Evolutionary conservation across 2,113 vertebrate species (phyloP).

Genomic region (Halcyon malimbica): DNA sequence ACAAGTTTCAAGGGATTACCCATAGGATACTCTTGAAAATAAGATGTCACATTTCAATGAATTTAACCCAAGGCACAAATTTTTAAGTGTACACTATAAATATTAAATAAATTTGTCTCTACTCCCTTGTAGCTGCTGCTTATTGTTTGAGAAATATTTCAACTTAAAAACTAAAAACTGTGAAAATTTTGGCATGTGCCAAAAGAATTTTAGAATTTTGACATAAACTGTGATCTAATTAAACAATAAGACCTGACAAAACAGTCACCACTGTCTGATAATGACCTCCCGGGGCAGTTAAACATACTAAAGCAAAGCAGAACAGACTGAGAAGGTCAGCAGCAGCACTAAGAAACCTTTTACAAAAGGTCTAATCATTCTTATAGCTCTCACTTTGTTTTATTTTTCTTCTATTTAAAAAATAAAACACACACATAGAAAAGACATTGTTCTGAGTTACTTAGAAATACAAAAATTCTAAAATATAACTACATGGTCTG

Average conservation of each 20-base stretch:
- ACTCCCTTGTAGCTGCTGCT: slow-evolving; percentile 65
- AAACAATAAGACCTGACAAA: slow-evolving; percentile 83
- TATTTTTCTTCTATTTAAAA: slow-evolving; percentile 1
- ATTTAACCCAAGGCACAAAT: slow-evolving; percentile 72
- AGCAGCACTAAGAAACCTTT: slow-evolving; percentile 49
- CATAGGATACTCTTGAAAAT: slow-evolving; percentile 68
- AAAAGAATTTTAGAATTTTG: slow-evolving; percentile 77
- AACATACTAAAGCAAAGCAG: slow-evolving; percentile 70
- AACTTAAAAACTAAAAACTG: slow-evolving; percentile 73
- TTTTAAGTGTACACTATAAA: slow-evolving; percentile 68
- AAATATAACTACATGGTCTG: neutral
- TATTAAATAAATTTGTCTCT: slow-evolving; percentile 73
- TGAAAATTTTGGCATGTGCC: slow-evolving; percentile 80
- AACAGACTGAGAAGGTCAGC: slow-evolving; percentile 77
- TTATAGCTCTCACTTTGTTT: slow-evolving; percentile 1
- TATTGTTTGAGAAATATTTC: slow-evolving; percentile 74
- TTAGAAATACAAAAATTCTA: neutral
- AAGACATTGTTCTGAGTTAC: neutral
- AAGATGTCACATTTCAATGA: slow-evolving; percentile 71
- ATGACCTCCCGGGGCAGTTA: slow-evolving; percentile 77
- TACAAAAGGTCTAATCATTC: slow-evolving; percentile 11
- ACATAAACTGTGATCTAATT: slow-evolving; percentile 82
- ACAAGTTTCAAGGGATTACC: slow-evolving; percentile 62
- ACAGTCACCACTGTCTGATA: slow-evolving; percentile 75
- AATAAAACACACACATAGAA: neutral